Conservation (phyloP, 2,113 vertebrate genomes). For the Cheilinus undulatus region DNA sequence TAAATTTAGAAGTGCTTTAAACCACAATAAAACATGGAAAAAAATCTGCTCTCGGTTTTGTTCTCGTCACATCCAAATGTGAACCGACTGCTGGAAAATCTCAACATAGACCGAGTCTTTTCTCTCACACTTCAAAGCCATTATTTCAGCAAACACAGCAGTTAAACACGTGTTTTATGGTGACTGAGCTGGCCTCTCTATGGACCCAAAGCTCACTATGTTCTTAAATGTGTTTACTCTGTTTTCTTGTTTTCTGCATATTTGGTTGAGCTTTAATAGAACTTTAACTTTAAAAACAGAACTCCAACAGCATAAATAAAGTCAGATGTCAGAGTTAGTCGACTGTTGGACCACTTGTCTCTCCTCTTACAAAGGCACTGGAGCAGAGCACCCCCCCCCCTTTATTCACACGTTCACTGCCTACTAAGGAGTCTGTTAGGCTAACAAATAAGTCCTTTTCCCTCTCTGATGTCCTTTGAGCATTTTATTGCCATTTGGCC, state of each 20-base stretch:
- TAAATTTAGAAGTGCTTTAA: constrained; percentile 1
- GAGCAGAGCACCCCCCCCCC: constrained; percentile 1
- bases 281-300: constrained; percentile 13
- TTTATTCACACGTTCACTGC: constrained; percentile 43
- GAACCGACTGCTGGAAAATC: constrained; percentile 37
- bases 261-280: neutral
- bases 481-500: constrained; percentile 80
- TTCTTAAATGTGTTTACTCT: constrained; percentile 32
- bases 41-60: constrained; percentile 51
- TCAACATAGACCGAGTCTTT: constrained; percentile 26
- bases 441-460: constrained; percentile 69
- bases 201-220: constrained; percentile 33
- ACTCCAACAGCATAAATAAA: constrained; percentile 28
- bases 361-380: constrained; percentile 23
- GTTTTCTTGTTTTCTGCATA: constrained; percentile 18
- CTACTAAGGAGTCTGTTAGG: constrained; percentile 60
- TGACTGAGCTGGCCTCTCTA: constrained; percentile 39
- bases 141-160: constrained; percentile 51
- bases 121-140: constrained; percentile 32
- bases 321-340: constrained; percentile 14
- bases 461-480: constrained; percentile 77
- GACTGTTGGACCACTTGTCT: constrained; percentile 50
- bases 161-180: constrained; percentile 33
- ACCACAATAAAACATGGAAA: constrained; percentile 36
- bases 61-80: constrained; percentile 37